phyloP scores from a whole-genome alignment of 2,797 vertebrate genomes.

The Pipistrellus pipistrellus region DNA sequence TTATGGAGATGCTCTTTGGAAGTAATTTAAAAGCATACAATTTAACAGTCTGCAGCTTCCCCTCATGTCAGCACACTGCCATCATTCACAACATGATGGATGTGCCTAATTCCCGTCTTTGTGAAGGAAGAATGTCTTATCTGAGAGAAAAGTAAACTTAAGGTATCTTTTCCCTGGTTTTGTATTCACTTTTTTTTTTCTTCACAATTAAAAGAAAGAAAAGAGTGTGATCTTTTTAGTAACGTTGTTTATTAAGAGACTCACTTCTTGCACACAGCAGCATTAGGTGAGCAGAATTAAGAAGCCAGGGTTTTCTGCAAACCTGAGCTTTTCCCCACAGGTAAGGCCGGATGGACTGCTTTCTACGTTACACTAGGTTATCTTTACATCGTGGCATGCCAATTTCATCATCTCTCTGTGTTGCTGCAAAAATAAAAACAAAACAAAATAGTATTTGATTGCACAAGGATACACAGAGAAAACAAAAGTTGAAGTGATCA shows the following conservation, averaged over 20 bases:
- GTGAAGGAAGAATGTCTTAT: not conserved
- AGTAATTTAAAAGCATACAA: not conserved
- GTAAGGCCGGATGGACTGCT: not conserved
- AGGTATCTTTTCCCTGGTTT: not conserved
- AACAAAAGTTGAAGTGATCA: not conserved
- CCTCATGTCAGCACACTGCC: not conserved
- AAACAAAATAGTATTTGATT: not conserved
- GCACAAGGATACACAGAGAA: not conserved
- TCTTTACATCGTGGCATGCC: not conserved
- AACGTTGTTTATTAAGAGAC: not conserved
- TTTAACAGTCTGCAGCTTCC: not conserved
- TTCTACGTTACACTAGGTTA: not conserved
- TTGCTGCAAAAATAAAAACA: conserved; percentile 9
- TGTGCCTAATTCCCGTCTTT: not conserved
- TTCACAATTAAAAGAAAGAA: conserved; percentile 2
- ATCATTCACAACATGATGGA: not conserved
- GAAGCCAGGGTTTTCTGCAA: conserved; percentile 56
- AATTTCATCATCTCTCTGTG: not conserved
- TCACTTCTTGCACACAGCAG: not conserved
- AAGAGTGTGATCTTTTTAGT: not conserved
- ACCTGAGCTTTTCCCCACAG: not conserved
- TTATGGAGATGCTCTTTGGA: not conserved
- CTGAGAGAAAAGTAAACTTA: conserved; percentile 8
- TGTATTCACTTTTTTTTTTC: conserved; percentile 2
- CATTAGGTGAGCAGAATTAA: conserved; percentile 36